phyloP scores from a whole-genome alignment of 2,888 invertebrate species.

The Parnassius mnemosyne region DNA sequence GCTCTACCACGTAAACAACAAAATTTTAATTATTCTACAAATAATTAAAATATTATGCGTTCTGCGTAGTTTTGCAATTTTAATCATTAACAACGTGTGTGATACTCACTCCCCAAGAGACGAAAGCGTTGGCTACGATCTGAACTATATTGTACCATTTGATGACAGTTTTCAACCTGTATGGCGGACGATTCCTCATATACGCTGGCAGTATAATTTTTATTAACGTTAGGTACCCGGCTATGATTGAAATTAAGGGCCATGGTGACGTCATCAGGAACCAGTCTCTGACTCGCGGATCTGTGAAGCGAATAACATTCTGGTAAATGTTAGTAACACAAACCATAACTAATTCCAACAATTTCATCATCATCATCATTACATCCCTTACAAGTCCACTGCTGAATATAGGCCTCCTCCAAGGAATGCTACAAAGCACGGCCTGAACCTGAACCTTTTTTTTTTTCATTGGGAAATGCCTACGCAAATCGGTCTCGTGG shows the following conservation, averaged over 20 bases:
- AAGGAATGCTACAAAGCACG: too few relatives aligned
- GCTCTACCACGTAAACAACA: too few relatives aligned
- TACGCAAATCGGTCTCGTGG: too few relatives aligned
- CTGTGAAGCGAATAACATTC: conserved; percentile 50
- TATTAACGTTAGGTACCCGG: conserved; percentile 79
- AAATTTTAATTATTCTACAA: too few relatives aligned
- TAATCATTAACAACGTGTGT: too few relatives aligned
- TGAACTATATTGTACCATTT: conserved; percentile 90
- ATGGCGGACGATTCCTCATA: conserved; percentile 86
- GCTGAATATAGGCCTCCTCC: too few relatives aligned
- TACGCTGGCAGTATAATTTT: conserved; percentile 81
- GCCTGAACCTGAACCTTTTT: too few relatives aligned
- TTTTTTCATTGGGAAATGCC: too few relatives aligned
- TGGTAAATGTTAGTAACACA: background rate
- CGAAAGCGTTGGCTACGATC: conserved; percentile 84
- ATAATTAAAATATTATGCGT: background rate
- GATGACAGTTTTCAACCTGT: conserved; percentile 83
- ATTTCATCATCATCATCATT: too few relatives aligned
- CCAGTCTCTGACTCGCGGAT: conserved; percentile 83
- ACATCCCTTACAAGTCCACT: too few relatives aligned
- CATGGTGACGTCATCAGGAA: conserved; percentile 82
- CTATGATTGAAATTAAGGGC: conserved; percentile 72
- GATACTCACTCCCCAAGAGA: conserved; percentile 85
- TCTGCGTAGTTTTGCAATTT: background rate
- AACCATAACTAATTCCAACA: too few relatives aligned